A percentile compares a stretch with the other conserved stretches of the same genome.
Conservation (phyloP, 1,140 invertebrate species). For the Neotoxoptera formosana region DNA sequence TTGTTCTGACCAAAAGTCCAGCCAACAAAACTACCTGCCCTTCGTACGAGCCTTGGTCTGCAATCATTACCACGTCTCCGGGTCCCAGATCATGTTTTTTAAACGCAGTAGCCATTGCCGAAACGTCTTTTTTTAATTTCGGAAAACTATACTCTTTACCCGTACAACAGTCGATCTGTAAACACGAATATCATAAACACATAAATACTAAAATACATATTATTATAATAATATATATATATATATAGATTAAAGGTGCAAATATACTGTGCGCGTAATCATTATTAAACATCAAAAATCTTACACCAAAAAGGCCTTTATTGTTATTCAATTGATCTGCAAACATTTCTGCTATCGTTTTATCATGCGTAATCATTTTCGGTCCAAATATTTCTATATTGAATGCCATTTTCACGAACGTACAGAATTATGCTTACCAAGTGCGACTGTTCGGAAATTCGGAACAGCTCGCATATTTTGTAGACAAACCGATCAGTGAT, state of each 20-base stretch:
- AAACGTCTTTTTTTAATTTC: slow-evolving; percentile 1
- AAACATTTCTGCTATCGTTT: neutral
- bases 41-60: neutral
- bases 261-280: neutral
- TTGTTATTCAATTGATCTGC: neutral
- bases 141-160: slow-evolving; percentile 6
- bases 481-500: no score
- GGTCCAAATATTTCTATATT: neutral
- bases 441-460: neutral
- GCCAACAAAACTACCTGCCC: neutral
- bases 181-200: neutral
- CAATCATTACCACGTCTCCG: neutral
- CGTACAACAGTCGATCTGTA: neutral
- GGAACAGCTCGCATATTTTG: no score
- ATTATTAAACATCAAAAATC: neutral
- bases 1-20: neutral
- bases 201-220: neutral
- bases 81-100: neutral
- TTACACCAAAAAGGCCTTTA: neutral
- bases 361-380: neutral
- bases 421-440: neutral
- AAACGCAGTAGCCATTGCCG: neutral
- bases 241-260: neutral
- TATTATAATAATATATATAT: no score
- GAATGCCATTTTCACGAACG: neutral